Percentiles rank a stretch among this genome's conserved stretches.
phyloP scores from a whole-genome alignment of 2,888 invertebrate genomes.

The Sthenelais limicola region DNA sequence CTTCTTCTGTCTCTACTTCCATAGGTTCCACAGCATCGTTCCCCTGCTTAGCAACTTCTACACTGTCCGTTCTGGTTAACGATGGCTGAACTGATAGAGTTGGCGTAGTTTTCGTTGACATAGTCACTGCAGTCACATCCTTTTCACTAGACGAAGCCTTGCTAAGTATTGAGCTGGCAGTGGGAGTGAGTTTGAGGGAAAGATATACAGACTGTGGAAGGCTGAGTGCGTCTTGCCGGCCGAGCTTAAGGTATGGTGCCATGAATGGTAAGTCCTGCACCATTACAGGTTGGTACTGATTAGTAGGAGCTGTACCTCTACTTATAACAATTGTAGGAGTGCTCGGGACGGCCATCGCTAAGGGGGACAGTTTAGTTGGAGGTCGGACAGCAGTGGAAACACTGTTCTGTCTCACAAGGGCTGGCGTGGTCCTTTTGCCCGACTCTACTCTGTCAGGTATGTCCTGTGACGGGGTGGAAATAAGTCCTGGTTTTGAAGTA shows the following conservation, averaged over 20 bases:
- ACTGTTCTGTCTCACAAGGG: constrained; percentile 15
- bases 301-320: constrained; percentile 18
- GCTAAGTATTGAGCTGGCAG: neutral
- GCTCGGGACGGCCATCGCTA: neutral
- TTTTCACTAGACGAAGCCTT: constrained; percentile 6
- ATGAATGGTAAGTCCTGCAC: constrained; percentile 8
- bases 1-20: too few species aligned
- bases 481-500: too few species aligned
- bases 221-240: constrained; percentile 1
- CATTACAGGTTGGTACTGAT: constrained; percentile 26
- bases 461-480: neutral
- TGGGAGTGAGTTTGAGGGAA: constrained; percentile 26
- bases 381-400: neutral
- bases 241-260: constrained; percentile 16
- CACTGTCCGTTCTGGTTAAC: too few species aligned
- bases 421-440: neutral
- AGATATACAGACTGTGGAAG: constrained; percentile 24
- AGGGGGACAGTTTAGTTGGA: constrained; percentile 8
- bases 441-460: neutral
- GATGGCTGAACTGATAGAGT: too few species aligned
- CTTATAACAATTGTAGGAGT: constrained; percentile 13
- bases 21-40: too few species aligned
- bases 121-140: too few species aligned
- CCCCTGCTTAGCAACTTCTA: too few species aligned
- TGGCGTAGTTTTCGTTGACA: too few species aligned